Evolutionary conservation across 2,888 invertebrate genomes (phyloP).

Genomic region (Trachelus iudaicus): DNA sequence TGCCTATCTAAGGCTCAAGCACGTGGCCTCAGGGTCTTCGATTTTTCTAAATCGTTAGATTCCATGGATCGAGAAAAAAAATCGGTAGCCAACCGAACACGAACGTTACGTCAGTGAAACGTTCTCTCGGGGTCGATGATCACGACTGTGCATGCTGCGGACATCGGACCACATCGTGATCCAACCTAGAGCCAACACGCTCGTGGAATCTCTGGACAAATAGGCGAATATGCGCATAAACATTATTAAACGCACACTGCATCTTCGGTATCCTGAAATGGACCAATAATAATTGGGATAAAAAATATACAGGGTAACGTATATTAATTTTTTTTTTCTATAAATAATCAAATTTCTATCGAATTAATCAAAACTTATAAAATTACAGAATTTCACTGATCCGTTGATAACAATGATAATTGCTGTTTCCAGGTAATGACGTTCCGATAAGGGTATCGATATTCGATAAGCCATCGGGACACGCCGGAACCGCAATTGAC

Average conservation of each 20-base stretch:
- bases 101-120: constrained; percentile 3
- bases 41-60: neutral
- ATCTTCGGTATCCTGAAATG: neutral
- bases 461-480: neutral
- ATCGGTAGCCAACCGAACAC: constrained; percentile 1
- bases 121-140: constrained; percentile 39
- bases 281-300: neutral
- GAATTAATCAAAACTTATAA: neutral
- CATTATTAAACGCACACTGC: constrained; percentile 23
- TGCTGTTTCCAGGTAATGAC: neutral
- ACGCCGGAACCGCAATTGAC: neutral
- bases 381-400: neutral
- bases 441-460: neutral
- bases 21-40: neutral
- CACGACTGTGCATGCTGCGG: constrained; percentile 43
- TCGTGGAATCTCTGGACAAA: constrained; percentile 56
- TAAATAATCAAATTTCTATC: neutral
- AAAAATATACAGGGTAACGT: neutral
- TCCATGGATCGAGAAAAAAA: neutral
- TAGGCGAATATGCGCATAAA: constrained; percentile 58
- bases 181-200: constrained; percentile 49
- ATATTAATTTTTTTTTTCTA: neutral
- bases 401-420: neutral
- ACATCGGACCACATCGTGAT: constrained; percentile 46
- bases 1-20: neutral